Percentiles rank a stretch among this genome's conserved stretches.
Conservation (phyloP, 2,888 invertebrate genomes). For the Hypercompe scribonia region DNA sequence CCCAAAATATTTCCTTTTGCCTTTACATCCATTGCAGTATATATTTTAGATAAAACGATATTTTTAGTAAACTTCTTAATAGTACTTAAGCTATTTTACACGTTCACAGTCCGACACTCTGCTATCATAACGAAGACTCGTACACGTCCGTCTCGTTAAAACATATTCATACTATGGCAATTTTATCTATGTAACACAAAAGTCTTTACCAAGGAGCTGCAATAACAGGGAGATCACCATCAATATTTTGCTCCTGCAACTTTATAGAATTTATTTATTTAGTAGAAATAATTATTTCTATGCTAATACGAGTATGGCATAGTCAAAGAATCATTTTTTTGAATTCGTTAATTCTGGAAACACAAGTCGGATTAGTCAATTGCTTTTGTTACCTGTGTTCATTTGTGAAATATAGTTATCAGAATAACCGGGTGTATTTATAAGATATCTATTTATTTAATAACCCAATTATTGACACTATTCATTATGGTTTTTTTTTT, state of each 20-base stretch:
- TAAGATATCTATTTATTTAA: too few relatives aligned
- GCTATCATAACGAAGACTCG: background rate
- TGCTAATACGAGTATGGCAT: background rate
- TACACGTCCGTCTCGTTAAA: background rate
- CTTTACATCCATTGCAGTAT: background rate
- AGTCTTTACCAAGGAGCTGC: background rate
- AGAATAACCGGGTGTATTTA: too few relatives aligned
- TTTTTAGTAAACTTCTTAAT: background rate
- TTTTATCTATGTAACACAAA: background rate
- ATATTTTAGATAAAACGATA: background rate
- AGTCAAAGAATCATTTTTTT: background rate
- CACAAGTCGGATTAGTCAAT: background rate
- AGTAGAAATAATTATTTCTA: background rate
- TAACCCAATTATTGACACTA: too few relatives aligned
- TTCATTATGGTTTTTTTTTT: too few relatives aligned
- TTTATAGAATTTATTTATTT: background rate
- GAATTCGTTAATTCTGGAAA: background rate
- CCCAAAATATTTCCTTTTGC: constrained; percentile 5
- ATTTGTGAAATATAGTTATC: too few relatives aligned
- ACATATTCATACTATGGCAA: background rate
- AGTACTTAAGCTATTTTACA: background rate
- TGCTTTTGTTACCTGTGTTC: background rate
- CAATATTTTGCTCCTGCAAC: background rate
- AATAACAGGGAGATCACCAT: background rate
- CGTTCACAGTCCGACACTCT: background rate